These are phyloP conservation scores for Zenarchopterus dispar DNA, from an alignment of 2,797 vertebrate species.

Conservation along the genomic window DNA sequence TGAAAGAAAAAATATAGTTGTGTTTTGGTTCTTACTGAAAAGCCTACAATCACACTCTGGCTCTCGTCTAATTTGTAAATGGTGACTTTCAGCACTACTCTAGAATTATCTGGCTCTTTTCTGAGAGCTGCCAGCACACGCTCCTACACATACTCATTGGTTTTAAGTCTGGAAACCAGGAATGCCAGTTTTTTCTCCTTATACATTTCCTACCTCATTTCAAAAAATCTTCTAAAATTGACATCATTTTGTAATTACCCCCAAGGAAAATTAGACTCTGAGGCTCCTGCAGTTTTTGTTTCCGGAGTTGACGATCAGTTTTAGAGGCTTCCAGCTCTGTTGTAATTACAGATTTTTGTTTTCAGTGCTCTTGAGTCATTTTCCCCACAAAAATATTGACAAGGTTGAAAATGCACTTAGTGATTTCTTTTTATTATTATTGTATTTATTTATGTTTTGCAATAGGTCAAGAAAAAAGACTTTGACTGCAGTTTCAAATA, in stretches of 20 bases:
- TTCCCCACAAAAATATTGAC: constrained; percentile 37
- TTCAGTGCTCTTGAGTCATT: constrained; percentile 42
- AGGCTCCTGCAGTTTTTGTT: constrained; percentile 11
- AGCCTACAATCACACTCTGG: constrained; percentile 8
- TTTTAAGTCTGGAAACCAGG: constrained; percentile 31
- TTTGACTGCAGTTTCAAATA: too few species aligned
- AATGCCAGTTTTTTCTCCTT: constrained; percentile 22
- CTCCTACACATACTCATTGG: constrained; percentile 3
- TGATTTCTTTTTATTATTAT: not conserved
- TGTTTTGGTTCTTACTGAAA: not conserved
- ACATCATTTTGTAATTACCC: constrained; percentile 32
- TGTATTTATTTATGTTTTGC: too few species aligned
- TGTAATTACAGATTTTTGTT: constrained; percentile 44
- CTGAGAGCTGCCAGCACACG: constrained; percentile 22
- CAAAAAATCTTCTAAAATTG: constrained; percentile 14
- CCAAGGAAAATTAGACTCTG: constrained; percentile 25
- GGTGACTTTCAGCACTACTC: constrained; percentile 27
- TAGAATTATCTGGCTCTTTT: constrained; percentile 15
- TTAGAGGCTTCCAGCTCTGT: not conserved
- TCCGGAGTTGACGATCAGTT: constrained; percentile 17
- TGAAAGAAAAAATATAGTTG: not conserved
- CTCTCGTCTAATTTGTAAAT: constrained; percentile 21
- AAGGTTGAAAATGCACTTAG: not conserved
- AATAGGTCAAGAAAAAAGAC: too few species aligned
- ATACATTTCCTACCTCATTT: constrained; percentile 21